Evolutionary conservation across 2,113 vertebrate species (phyloP), one percentile per base, ranked within the genome.

Genomic region (Menura novaehollandiae): DNA sequence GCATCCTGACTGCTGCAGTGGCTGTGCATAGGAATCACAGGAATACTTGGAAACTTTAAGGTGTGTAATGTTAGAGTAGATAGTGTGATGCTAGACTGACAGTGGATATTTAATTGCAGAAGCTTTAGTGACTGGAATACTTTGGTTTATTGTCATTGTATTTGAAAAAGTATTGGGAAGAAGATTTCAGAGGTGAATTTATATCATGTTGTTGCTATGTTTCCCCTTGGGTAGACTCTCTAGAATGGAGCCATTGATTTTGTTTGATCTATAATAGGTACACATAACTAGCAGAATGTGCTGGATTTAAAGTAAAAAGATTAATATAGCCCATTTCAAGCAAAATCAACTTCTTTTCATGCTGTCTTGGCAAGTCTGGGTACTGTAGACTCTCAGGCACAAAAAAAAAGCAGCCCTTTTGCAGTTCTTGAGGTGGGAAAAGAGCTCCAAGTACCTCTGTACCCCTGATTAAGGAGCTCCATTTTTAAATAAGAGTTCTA

Each of bases 171-270:
- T 26, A 15, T 26, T 46, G 44, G 37, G 55, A 90, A 85, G 64
- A 87, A 28, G 39, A 78, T 62, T 90, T 86, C 47, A 74, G 67
- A 88, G 51, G 27, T 80, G 55, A 52, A 76, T 53, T 81, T 93
- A 16, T n/a, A 56, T 69, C 46, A 28, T 47, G 32, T 41, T 85
- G 56, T 75, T 76, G 67, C 19, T 84, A 12, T 49, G 33, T 81
- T 66, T 95, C 89, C 52, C 37, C 37, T 73, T 68, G 44, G n/a
- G 28, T 24, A 80, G 37, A 66, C 55, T 26, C 46, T 92, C 68
- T 51, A 73, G 62, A 77, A 75, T 28, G 28, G 56, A 90, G 47
- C 1, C 0, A 71, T 72, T 88, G 78, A 80, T 94, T 93, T 94
- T 84, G 22, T 90, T 88, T 90, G 72, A 64, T 83, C 75, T 91